Percentiles rank a stretch among this genome's conserved stretches.
Conservation (phyloP, 2,113 vertebrate species). For the Chionis minor region DNA sequence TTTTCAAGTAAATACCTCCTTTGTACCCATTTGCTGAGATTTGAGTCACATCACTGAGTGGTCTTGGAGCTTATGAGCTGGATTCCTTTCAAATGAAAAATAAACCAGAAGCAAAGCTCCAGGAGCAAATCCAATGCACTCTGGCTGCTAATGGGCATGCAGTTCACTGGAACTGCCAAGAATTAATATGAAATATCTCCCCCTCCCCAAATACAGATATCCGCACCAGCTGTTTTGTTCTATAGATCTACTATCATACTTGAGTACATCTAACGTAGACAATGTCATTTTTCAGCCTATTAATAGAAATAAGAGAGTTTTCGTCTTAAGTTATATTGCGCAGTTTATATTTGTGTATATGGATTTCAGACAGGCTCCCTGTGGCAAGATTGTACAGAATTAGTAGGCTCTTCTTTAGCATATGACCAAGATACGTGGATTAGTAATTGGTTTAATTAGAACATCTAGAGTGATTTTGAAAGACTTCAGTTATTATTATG, state of each 20-base stretch:
- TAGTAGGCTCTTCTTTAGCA: neutral
- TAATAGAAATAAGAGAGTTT: neutral
- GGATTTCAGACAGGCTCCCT: neutral
- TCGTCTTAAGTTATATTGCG: neutral
- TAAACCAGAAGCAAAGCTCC: conserved; percentile 45
- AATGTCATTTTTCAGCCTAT: neutral
- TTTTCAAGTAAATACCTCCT: neutral
- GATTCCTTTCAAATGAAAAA: conserved; percentile 50
- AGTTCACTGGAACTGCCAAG: conserved; percentile 10
- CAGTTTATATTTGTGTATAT: neutral
- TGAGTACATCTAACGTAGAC: neutral
- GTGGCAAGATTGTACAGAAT: neutral
- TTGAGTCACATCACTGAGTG: neutral
- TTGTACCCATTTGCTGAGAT: conserved; percentile 12
- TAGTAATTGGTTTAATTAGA: conserved; percentile 39
- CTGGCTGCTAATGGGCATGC: conserved; percentile 7
- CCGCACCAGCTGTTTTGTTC: neutral
- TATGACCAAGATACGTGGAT: neutral
- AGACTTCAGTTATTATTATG: conserved; percentile 11
- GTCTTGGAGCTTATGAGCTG: conserved; percentile 1
- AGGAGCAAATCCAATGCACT: conserved; percentile 13
- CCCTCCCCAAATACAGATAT: neutral
- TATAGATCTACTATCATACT: neutral
- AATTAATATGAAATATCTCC: conserved; percentile 25
- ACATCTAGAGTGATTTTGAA: conserved; percentile 33